A percentile compares a stretch with the other conserved stretches of the same genome.
Conservation (phyloP, 2,113 vertebrate genomes). For the Pelecanus crispus region DNA sequence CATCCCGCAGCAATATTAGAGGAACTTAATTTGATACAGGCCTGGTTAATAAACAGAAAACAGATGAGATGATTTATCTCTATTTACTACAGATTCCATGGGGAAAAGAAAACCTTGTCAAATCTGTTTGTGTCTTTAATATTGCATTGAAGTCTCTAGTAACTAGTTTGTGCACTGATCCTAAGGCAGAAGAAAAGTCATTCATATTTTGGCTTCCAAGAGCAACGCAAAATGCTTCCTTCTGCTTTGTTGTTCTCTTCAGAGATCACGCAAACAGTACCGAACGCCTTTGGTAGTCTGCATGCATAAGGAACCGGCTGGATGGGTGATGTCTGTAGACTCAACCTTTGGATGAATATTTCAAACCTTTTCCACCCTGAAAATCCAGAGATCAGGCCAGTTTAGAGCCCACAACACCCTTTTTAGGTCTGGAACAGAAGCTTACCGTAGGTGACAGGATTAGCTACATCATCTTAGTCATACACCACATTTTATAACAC, state of each 20-base stretch:
- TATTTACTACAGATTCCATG: background rate
- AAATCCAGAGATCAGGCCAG: background rate
- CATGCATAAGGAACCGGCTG: too few species aligned
- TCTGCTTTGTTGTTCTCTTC: background rate
- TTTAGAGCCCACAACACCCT: background rate
- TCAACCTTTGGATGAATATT: background rate
- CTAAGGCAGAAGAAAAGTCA: background rate
- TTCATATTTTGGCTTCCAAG: background rate
- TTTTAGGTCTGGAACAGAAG: background rate
- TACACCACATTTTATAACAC: background rate
- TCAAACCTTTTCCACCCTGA: background rate
- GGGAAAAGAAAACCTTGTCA: background rate
- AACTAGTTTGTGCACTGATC: background rate
- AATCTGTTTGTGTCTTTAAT: background rate
- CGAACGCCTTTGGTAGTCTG: background rate
- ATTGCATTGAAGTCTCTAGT: background rate
- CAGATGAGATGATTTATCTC: background rate
- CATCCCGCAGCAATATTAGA: background rate
- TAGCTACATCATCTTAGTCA: background rate
- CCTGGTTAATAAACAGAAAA: slow-evolving; percentile 24
- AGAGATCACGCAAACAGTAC: background rate
- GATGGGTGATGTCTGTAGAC: background rate
- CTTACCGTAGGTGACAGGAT: background rate
- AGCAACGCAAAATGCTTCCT: background rate
- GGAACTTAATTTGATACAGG: slow-evolving; percentile 8